These are phyloP conservation scores for Amblyopsis hoosieri DNA, from an alignment of 2,797 vertebrate species.

Conservation along the genomic window DNA sequence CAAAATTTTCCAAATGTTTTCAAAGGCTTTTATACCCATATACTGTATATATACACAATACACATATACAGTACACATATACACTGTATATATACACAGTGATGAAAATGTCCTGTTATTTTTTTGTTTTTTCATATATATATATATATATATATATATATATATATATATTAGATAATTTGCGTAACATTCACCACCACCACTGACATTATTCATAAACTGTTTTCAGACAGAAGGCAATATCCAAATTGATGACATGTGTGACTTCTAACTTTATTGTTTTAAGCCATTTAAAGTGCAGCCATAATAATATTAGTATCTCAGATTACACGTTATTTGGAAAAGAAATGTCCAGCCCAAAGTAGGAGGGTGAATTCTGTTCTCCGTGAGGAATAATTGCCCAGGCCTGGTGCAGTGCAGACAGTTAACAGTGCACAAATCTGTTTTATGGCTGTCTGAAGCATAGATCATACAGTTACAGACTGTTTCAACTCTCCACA, in stretches of 20 bases:
- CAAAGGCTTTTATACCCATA: too few species aligned
- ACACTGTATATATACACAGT: too few species aligned
- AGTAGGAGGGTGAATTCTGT: not conserved
- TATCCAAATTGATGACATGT: not conserved
- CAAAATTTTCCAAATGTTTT: too few species aligned
- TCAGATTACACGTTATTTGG: not conserved
- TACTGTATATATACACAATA: too few species aligned
- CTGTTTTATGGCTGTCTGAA: conserved; percentile 43
- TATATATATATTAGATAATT: not conserved
- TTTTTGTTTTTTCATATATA: too few species aligned
- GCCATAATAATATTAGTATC: too few species aligned
- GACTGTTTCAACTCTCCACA: conserved; percentile 35
- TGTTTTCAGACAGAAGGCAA: not conserved
- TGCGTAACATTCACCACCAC: not conserved
- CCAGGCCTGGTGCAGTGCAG: conserved; percentile 4
- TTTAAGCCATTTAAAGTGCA: too few species aligned
- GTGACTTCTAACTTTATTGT: too few species aligned
- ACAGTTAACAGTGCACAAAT: conserved; percentile 34
- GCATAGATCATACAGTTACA: conserved; percentile 32
- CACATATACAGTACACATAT: too few species aligned
- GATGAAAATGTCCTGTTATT: too few species aligned
- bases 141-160: too few species aligned
- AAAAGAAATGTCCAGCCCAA: not conserved
- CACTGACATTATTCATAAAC: not conserved
- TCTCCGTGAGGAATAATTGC: conserved; percentile 8